Evolutionary conservation across 2,113 vertebrate genomes (phyloP), one percentile per base, ranked within the genome.

Genomic region (Dasyprocta punctata): DNA sequence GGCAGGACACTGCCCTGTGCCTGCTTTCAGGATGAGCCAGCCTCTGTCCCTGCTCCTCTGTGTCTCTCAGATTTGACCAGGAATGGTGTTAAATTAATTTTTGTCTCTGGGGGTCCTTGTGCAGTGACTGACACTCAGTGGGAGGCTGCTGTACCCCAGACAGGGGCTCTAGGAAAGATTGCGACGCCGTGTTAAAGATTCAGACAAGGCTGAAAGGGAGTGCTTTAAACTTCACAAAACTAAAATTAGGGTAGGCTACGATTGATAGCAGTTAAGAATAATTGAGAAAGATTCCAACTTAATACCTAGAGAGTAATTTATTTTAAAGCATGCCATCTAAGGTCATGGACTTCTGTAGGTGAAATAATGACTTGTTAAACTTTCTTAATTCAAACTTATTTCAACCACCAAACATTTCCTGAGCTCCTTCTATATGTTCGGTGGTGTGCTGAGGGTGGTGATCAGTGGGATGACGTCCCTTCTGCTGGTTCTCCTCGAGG

Each of bases 221-320:
- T 41, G 13, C 87, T 86, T 97, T 80, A 75, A 97, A 92, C 94
- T 92, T 96, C 60, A 90, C 81, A 80, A 94, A 92, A 96, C 85
- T 96, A 95, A 97, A 97, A 96, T 98, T 97, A 98, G 90, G 92
- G 89, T 56, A 92, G 78, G 56, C 24, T 96, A 71, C 77, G 67
- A 94, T 41, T 94, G 96, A 97, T 90, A 89, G 81, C 87, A 90
- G 81, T 95, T 92, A 96, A 95, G 60, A 86, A 49, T 89, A 97
- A 95, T 93, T 86, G 86, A 94, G 82, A 96, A 96, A 96, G 88
- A 92, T 88, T 89, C 54, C 47, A 87, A 47, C 13, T 12, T 80
- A 97, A 94, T 92, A 86, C 54, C 77, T 73, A 73, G 90, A 82
- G 92, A 96, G 86, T 96, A 84, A 93, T 92, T 97, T 96, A 94